Conservation (phyloP, 2,888 invertebrate genomes). For the Allophyes oxyacanthae region DNA sequence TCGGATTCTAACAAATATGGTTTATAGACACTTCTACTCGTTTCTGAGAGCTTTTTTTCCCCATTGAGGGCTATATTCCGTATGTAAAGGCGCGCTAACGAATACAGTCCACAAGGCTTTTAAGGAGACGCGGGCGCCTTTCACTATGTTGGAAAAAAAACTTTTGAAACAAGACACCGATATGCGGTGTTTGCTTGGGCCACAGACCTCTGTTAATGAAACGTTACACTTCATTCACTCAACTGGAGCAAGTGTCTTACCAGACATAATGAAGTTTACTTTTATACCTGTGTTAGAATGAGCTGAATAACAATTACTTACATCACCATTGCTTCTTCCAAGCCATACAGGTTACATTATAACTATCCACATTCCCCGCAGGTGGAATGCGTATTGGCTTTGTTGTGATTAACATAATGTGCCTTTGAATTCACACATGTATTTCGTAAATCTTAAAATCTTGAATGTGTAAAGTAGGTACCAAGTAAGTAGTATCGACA, state of each 20-base stretch:
- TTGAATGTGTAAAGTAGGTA: constrained; percentile 27
- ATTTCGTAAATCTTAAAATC: constrained; percentile 41
- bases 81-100: constrained; percentile 77
- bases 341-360: constrained; percentile 36
- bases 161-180: constrained; percentile 84
- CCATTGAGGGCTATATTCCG: constrained; percentile 70
- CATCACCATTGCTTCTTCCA: constrained; percentile 30
- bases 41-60: constrained; percentile 58
- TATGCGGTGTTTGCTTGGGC: constrained; percentile 76
- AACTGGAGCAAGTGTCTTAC: constrained; percentile 72
- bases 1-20: constrained; percentile 40
- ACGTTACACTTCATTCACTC: constrained; percentile 82
- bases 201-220: constrained; percentile 79
- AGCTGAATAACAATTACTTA: constrained; percentile 37
- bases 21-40: constrained; percentile 38
- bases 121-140: constrained; percentile 84
- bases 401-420: constrained; percentile 46
- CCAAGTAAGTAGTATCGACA: constrained; percentile 24
- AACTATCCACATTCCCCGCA: constrained; percentile 31
- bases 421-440: constrained; percentile 33
- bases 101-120: constrained; percentile 83
- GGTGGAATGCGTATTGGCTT: constrained; percentile 33
- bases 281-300: constrained; percentile 40
- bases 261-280: constrained; percentile 58
- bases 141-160: constrained; percentile 79